Evolutionary conservation across 2,797 vertebrate species (phyloP).

Genomic region (Mormyrops attenuatus): DNA sequence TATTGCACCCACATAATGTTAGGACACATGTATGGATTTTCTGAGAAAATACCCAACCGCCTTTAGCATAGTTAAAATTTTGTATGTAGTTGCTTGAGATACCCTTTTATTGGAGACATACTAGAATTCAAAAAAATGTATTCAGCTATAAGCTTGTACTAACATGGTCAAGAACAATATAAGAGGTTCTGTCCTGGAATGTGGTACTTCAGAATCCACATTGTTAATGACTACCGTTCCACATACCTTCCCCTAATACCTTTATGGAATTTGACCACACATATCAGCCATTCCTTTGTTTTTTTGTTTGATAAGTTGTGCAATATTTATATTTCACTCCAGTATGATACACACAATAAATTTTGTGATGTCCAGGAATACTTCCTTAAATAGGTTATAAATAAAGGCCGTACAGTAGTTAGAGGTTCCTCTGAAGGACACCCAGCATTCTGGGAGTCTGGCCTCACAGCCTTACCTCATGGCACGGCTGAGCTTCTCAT

Average conservation of each 20-base stretch:
- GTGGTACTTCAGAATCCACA: not conserved
- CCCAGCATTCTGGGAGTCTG: not conserved
- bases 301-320: not conserved
- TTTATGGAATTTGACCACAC: not conserved
- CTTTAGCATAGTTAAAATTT: not conserved
- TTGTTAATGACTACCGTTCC: not conserved
- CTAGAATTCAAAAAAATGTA: not conserved
- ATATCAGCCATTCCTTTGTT: not conserved
- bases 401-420: not conserved
- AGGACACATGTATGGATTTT: not conserved
- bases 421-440: not conserved
- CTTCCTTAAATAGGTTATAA: not conserved
- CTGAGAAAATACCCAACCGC: not conserved
- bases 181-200: not conserved
- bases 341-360: not conserved
- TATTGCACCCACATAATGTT: not conserved
- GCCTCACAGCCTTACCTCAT: conserved; percentile 75
- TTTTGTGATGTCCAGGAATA: not conserved
- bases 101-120: not conserved
- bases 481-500: conserved; percentile 92
- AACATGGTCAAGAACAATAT: not conserved
- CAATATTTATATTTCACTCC: not conserved
- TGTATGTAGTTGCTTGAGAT: not conserved
- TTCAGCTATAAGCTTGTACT: not conserved
- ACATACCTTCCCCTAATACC: not conserved